These are phyloP conservation scores for Panurus biarmicus DNA, from an alignment of 2,113 vertebrate genomes.

Conservation along the genomic window DNA sequence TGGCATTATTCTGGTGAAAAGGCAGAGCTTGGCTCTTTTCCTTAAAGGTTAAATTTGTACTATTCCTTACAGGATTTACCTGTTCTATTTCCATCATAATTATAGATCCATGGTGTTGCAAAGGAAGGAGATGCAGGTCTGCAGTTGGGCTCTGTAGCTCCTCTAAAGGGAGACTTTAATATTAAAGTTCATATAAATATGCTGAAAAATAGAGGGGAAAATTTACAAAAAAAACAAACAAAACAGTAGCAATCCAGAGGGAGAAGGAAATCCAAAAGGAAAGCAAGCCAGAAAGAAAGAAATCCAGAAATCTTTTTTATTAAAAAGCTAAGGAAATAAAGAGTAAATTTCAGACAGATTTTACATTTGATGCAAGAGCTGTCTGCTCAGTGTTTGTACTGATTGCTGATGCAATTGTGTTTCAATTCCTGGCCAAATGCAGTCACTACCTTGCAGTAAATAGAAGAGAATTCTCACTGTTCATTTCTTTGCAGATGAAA, in stretches of 20 bases:
- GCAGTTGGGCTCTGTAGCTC: background rate
- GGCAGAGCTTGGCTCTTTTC: background rate
- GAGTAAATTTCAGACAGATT: background rate
- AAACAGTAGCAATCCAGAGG: background rate
- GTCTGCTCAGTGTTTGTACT: background rate
- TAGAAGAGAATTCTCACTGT: background rate
- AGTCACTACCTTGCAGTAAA: background rate
- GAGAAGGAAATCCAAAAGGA: background rate
- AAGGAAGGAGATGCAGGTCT: background rate
- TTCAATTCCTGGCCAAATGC: background rate
- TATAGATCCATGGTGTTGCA: background rate
- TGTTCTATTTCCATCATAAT: background rate
- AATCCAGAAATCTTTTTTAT: background rate
- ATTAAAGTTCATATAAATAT: background rate
- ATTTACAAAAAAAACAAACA: background rate
- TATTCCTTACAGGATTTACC: background rate
- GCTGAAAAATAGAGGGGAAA: background rate
- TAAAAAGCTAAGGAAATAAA: background rate
- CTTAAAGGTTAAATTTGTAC: background rate
- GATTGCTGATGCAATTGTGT: background rate
- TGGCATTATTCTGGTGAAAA: background rate
- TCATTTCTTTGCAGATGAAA: slow-evolving; percentile 65
- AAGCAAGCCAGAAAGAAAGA: background rate
- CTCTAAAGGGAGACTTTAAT: background rate
- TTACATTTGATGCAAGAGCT: no score